These are phyloP conservation scores for Ostrea edulis DNA, from an alignment of 1,140 invertebrate species.

Conservation along the genomic window DNA sequence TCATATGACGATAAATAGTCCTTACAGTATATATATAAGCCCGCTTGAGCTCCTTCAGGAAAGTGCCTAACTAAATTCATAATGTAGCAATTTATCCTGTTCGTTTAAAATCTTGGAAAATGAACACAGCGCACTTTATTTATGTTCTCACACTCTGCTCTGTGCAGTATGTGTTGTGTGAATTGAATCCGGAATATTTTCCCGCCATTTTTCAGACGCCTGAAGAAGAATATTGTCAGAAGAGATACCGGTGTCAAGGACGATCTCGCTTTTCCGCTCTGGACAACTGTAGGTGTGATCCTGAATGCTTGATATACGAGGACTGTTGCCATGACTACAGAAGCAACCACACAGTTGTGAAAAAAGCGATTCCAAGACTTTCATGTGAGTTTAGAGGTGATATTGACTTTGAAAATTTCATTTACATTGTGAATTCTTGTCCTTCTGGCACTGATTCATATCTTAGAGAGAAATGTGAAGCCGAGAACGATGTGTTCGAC, in stretches of 20 bases:
- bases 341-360: neutral
- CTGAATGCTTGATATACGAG: slow-evolving; percentile 21
- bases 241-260: neutral
- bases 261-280: neutral
- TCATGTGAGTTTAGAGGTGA: slow-evolving; percentile 45
- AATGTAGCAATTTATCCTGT: neutral
- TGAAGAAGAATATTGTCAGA: neutral
- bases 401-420: slow-evolving; percentile 41
- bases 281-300: slow-evolving; percentile 50
- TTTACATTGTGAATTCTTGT: slow-evolving; percentile 52
- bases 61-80: slow-evolving; percentile 2
- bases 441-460: slow-evolving; percentile 1
- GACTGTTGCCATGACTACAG: slow-evolving; percentile 47
- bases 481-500: neutral
- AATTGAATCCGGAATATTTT: neutral
- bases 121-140: neutral
- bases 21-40: neutral
- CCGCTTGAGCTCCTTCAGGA: neutral
- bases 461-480: slow-evolving; percentile 42
- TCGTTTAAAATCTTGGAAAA: neutral
- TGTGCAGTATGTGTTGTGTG: neutral
- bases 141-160: neutral
- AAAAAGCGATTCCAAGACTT: neutral
- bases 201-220: neutral
- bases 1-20: neutral